phyloP scores from a whole-genome alignment of 2,797 vertebrate genomes.

The Erpetoichthys calabaricus region DNA sequence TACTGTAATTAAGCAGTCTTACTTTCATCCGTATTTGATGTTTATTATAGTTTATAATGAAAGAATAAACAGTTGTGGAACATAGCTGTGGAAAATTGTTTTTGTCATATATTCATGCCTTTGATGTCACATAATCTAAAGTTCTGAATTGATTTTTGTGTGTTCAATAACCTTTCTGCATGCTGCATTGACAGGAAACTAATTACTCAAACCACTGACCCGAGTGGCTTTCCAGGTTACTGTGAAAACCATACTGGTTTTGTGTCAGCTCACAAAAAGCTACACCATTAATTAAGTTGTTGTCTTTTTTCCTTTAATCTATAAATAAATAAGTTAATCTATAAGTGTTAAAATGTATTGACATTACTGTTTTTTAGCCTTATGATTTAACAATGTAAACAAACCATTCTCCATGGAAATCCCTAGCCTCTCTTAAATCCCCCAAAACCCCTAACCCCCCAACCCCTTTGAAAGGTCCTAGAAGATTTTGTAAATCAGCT shows the following conservation, averaged over 20 bases:
- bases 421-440: neutral
- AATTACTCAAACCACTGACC: constrained; percentile 3
- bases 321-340: too few relatives aligned
- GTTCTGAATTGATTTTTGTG: constrained; percentile 7
- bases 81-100: too few relatives aligned
- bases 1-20: too few relatives aligned
- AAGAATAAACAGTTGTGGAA: too few relatives aligned
- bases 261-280: constrained; percentile 1
- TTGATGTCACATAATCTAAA: constrained; percentile 4
- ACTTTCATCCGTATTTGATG: too few relatives aligned
- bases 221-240: neutral
- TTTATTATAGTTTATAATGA: too few relatives aligned
- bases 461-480: neutral
- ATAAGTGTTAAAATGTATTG: too few relatives aligned
- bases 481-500: neutral
- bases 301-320: neutral
- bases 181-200: neutral
- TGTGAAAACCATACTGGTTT: neutral
- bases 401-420: neutral
- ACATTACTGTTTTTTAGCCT: too few relatives aligned
- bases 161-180: neutral
- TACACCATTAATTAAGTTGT: neutral
- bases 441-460: neutral
- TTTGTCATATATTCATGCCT: neutral
- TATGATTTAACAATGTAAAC: too few relatives aligned